Percentiles rank a stretch among this genome's conserved stretches.
phyloP scores from a whole-genome alignment of 2,888 invertebrate species.

The Abrostola tripartita region DNA sequence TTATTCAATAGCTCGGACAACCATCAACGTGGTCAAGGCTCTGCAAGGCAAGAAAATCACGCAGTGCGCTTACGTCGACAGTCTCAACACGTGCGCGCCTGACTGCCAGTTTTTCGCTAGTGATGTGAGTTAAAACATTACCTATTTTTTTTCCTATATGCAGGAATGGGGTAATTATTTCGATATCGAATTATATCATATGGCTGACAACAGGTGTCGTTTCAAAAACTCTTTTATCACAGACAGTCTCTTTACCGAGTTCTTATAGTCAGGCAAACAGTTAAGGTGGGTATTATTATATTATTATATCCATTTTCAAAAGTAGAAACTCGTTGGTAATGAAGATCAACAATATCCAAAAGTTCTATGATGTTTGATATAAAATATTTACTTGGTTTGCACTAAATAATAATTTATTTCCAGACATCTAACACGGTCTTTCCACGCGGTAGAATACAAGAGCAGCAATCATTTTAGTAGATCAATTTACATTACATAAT shows the following conservation, averaged over 20 bases:
- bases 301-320: too few relatives aligned
- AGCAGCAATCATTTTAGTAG: neutral
- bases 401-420: neutral
- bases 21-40: slow-evolving; percentile 79
- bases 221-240: too few relatives aligned
- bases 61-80: slow-evolving; percentile 81
- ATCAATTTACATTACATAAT: neutral
- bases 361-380: too few relatives aligned
- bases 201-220: too few relatives aligned
- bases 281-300: too few relatives aligned
- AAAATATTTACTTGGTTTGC: neutral
- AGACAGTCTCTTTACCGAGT: too few relatives aligned
- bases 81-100: slow-evolving; percentile 76
- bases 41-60: slow-evolving; percentile 72
- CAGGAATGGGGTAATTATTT: neutral
- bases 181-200: neutral
- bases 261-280: too few relatives aligned
- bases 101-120: slow-evolving; percentile 80
- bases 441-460: too few relatives aligned
- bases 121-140: slow-evolving; percentile 66
- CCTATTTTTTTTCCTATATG: neutral
- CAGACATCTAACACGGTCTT: neutral
- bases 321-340: too few relatives aligned
- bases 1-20: slow-evolving; percentile 77
- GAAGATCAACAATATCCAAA: too few relatives aligned